These are phyloP conservation scores for Anoplolepis gracilipes DNA, from an alignment of 1,140 invertebrate species.

Conservation along the genomic window DNA sequence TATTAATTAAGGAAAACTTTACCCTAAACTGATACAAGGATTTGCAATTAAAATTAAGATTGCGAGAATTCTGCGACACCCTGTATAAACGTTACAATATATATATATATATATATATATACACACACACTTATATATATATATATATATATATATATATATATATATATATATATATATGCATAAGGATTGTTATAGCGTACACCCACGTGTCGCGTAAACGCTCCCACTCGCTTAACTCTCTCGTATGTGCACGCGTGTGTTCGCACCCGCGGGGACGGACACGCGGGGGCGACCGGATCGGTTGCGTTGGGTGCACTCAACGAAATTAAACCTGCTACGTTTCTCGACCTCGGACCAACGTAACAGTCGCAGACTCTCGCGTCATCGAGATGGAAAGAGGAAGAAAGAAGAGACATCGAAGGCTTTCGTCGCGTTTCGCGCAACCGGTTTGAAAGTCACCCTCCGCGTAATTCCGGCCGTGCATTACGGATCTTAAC, in stretches of 20 bases:
- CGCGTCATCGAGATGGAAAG: slow-evolving; percentile 47
- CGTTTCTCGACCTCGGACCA: slow-evolving; percentile 73
- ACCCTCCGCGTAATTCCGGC: slow-evolving; percentile 53
- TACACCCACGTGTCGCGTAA: slow-evolving; percentile 33
- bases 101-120: too few relatives aligned
- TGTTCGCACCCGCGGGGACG: slow-evolving; percentile 56
- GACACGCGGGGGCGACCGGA: slow-evolving; percentile 67
- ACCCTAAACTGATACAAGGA: neutral
- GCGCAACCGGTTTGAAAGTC: slow-evolving; percentile 48
- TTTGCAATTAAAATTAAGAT: slow-evolving; percentile 9
- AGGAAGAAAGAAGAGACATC: slow-evolving; percentile 50
- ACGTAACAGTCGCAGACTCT: slow-evolving; percentile 71
- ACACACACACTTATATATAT: too few relatives aligned
- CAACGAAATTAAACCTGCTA: slow-evolving; percentile 84
- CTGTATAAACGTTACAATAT: neutral
- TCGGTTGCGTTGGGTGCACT: slow-evolving; percentile 82
- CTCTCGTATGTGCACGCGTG: slow-evolving; percentile 45
- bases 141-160: too few relatives aligned
- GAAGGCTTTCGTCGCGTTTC: slow-evolving; percentile 69
- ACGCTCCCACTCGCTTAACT: slow-evolving; percentile 31
- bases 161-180: too few relatives aligned
- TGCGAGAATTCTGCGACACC: too few relatives aligned
- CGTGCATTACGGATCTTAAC: slow-evolving; percentile 63
- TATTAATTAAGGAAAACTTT: neutral
- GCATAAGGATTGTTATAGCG: slow-evolving; percentile 19